phyloP scores from a whole-genome alignment of 2,888 invertebrate genomes.

The Keiferia lycopersicella region DNA sequence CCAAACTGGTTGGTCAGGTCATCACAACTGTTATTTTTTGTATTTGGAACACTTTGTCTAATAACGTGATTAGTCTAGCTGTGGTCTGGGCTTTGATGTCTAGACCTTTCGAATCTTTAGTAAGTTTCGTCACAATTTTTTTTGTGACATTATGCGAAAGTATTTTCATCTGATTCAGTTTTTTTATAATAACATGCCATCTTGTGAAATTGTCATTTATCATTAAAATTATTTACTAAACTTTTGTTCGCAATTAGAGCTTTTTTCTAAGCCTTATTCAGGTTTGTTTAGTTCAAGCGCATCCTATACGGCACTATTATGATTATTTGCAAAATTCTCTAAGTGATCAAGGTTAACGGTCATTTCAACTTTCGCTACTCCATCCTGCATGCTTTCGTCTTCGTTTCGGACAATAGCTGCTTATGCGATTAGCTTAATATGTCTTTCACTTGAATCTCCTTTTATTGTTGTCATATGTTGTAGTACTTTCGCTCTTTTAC shows the following conservation, averaged over 20 bases:
- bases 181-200: no score
- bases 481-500: background rate
- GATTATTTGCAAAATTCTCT: conserved; percentile 6
- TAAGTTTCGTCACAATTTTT: background rate
- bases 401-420: conserved; percentile 2
- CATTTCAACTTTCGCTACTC: conserved; percentile 23
- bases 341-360: conserved; percentile 13
- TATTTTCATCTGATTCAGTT: no score
- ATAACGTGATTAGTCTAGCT: background rate
- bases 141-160: no score
- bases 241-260: no score
- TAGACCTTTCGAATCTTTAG: background rate
- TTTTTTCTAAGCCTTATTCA: no score
- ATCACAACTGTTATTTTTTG: conserved; percentile 15
- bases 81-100: background rate
- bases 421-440: conserved; percentile 17
- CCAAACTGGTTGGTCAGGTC: conserved; percentile 13
- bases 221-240: no score
- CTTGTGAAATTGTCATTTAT: no score
- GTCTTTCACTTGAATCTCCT: conserved; percentile 14
- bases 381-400: conserved; percentile 20
- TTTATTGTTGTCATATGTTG: background rate
- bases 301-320: background rate
- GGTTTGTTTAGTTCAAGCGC: no score
- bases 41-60: conserved; percentile 5